Base-by-base conservation (phyloP, 2,888 invertebrate species). In the Lasiommata megera region DNA sequence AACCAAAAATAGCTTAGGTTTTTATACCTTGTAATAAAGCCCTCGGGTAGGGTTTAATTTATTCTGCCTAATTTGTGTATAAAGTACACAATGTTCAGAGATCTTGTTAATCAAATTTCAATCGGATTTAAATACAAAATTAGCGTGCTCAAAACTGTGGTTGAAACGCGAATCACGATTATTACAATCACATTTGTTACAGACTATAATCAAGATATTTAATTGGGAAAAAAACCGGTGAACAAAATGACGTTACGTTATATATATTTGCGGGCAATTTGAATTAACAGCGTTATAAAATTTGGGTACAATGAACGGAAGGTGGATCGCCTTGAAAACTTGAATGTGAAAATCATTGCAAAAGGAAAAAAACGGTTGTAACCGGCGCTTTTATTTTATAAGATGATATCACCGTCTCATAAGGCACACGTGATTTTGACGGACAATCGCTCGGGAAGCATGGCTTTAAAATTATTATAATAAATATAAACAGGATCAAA, bases 261-360 rank as follows among this genome's bases (percentile, higher is more conserved):
- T 52, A 62, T 53, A 48, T 52, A 67, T 71, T 69, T 72, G 74
- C 73, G 63, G 74, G 72, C 68, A 68, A 64, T 67, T 69, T 64
- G 60, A 68, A 65, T 54, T 38, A 46, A 55, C 36, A 18, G 12
- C 60, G 71, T 74, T 76, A 77, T 79, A 76, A 77, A 80, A 64
- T 72, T 69, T 62, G 84, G 80, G 88, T 85, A 86, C 86, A 84
- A 80, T 82, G 87, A 85, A 84, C 88, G 83, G 73, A 73, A 34
- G 71, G 77, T 64, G 52, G 83, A 77, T 86, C 72, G 77, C 88
- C 88, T 88, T 88, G 88, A 82, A 65, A 84, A 79, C 77, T 70
- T 66, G 80, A 67, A 71, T 76, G 70, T 70, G 64, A 71, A 71
- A 71, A 74, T 70, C 67, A 72, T 69, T 66, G 56, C 55, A 61